Evolutionary conservation across 2,888 invertebrate species (phyloP).

Genomic region (Dichetophora obliterata): DNA sequence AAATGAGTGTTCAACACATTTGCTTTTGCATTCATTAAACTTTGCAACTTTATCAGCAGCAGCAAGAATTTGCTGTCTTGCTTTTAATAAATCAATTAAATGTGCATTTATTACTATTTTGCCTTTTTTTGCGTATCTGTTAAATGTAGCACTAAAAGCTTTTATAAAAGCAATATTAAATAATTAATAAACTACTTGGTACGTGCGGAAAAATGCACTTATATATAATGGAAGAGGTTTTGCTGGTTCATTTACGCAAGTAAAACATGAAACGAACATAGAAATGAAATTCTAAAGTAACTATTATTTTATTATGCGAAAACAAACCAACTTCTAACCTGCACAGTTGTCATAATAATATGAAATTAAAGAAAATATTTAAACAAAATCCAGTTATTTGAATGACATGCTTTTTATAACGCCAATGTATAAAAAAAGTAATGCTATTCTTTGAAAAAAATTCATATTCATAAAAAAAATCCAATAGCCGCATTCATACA

Average conservation of each 20-base stretch:
- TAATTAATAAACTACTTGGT: slow-evolving; percentile 1
- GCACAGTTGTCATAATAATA: too few species aligned
- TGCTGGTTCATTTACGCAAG: neutral
- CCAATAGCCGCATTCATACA: too few species aligned
- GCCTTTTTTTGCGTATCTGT: neutral
- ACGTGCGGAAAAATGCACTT: neutral
- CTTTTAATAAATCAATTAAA: slow-evolving; percentile 1
- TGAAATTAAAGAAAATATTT: too few species aligned
- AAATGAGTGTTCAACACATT: neutral
- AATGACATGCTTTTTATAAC: too few species aligned
- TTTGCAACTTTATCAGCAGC: neutral
- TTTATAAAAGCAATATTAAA: neutral
- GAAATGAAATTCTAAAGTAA: too few species aligned
- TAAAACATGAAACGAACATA: neutral
- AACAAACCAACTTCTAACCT: too few species aligned
- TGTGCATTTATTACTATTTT: neutral
- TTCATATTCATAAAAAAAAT: too few species aligned
- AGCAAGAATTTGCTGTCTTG: neutral
- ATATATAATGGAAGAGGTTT: neutral
- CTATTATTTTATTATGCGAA: too few species aligned
- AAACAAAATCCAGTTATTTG: too few species aligned
- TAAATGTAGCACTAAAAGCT: slow-evolving; percentile 16
- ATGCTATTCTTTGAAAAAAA: too few species aligned
- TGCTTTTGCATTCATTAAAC: neutral
- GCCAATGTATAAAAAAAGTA: too few species aligned